Conservation (phyloP, 2,113 vertebrate species). For the Hippocampus abdominalis region DNA sequence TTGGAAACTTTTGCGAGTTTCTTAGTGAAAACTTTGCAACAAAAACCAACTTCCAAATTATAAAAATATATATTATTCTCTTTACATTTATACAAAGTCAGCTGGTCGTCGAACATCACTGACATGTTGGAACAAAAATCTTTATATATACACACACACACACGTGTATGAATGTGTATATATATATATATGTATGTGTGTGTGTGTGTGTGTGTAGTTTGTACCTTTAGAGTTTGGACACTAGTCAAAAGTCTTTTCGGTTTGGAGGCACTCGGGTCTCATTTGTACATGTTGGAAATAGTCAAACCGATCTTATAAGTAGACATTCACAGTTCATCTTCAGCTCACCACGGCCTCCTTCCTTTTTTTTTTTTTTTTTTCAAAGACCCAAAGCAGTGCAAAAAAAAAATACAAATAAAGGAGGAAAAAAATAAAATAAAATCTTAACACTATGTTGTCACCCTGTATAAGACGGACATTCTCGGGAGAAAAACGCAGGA, state of each 20-base stretch:
- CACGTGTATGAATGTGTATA: neutral
- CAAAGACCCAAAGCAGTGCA: neutral
- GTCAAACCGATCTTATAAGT: slow-evolving; percentile 21
- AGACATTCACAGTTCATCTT: slow-evolving; percentile 46
- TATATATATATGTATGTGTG: too few species aligned
- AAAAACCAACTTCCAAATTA: slow-evolving; percentile 16
- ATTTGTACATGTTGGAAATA: slow-evolving; percentile 1
- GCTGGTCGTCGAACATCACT: slow-evolving; percentile 5
- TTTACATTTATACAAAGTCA: slow-evolving; percentile 63
- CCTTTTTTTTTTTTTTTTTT: too few species aligned
- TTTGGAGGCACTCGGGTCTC: slow-evolving; percentile 35
- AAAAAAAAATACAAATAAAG: slow-evolving; percentile 1
- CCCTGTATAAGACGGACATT: neutral
- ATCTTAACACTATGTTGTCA: neutral
- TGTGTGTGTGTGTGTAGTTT: neutral
- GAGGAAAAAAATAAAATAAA: neutral
- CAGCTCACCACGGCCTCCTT: neutral
- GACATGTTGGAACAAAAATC: too few species aligned
- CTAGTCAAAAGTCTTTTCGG: neutral
- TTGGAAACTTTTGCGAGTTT: neutral
- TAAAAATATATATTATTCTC: slow-evolving; percentile 70
- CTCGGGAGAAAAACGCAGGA: neutral
- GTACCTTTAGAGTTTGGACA: slow-evolving; percentile 3
- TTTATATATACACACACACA: neutral
- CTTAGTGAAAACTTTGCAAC: neutral